phyloP scores from a whole-genome alignment of 2,888 invertebrate genomes.

The Drosophila meridiana region DNA sequence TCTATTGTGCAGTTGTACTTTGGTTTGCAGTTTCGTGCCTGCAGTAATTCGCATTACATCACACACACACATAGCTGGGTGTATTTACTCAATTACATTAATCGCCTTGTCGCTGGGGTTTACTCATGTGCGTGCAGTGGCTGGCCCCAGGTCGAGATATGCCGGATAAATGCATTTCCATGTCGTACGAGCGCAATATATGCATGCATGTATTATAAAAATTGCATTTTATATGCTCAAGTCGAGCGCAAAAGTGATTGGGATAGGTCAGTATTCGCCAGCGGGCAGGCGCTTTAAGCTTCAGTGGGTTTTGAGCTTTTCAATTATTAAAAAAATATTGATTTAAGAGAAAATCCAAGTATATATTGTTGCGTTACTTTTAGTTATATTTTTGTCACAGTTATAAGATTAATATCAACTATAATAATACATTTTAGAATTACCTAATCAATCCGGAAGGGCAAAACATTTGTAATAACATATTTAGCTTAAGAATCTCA shows the following conservation, averaged over 20 bases:
- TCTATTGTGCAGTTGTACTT: constrained; percentile 37
- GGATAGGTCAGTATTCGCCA: constrained; percentile 31
- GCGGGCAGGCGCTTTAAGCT: not conserved
- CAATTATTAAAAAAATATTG: not conserved
- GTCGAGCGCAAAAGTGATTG: constrained; percentile 14
- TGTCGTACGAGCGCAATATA: constrained; percentile 24
- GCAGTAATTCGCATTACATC: constrained; percentile 38
- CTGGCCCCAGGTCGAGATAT: constrained; percentile 21
- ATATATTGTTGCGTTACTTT: too few relatives aligned
- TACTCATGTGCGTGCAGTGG: constrained; percentile 33
- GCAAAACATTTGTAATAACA: too few relatives aligned
- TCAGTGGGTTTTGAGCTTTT: not conserved
- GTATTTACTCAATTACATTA: constrained; percentile 58
- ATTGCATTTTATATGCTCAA: constrained; percentile 29
- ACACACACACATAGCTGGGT: constrained; percentile 13
- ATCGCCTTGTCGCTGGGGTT: constrained; percentile 40
- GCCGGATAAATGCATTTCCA: constrained; percentile 48
- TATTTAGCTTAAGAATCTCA: too few relatives aligned
- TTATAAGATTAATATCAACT: too few relatives aligned
- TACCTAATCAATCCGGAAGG: too few relatives aligned
- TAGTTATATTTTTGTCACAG: too few relatives aligned
- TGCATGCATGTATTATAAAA: constrained; percentile 20
- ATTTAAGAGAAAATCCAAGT: too few relatives aligned
- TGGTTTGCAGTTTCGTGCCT: constrained; percentile 39
- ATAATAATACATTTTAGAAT: too few relatives aligned